These are phyloP conservation scores for Edolisoma coerulescens DNA, from an alignment of 2,113 vertebrate species.

Conservation along the genomic window DNA sequence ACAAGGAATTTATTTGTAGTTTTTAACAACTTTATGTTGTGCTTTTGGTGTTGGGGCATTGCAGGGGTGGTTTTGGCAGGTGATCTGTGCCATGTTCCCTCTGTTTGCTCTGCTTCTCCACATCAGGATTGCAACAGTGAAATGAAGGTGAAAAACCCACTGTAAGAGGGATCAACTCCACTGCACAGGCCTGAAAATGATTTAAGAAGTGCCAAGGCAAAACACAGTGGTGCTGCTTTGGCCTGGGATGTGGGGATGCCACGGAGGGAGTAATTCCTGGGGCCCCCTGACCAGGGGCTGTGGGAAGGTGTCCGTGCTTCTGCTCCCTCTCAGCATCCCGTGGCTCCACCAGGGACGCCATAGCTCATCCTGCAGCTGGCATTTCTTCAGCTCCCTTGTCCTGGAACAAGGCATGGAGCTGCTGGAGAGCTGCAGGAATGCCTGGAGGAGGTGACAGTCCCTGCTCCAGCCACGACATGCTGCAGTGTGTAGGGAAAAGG, in stretches of 20 bases:
- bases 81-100: rapidly evolving
- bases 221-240: background rate
- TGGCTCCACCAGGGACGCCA: background rate
- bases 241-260: rapidly evolving
- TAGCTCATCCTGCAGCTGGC: rapidly evolving
- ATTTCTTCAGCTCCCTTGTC: background rate
- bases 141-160: background rate
- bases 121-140: background rate
- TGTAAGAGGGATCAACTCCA: rapidly evolving
- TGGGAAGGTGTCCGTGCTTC: rapidly evolving
- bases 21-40: background rate
- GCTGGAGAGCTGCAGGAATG: background rate
- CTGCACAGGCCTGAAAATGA: rapidly evolving
- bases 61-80: background rate
- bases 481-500: rapidly evolving
- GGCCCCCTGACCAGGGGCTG: rapidly evolving
- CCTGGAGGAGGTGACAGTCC: background rate
- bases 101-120: background rate
- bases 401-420: background rate
- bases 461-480: rapidly evolving
- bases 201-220: background rate
- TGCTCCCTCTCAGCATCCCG: background rate
- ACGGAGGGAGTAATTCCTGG: background rate
- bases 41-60: background rate
- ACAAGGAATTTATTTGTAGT: rapidly evolving